Percentiles rank a stretch among this genome's conserved stretches.
Evolutionary conservation across 2,113 vertebrate genomes (phyloP).

Genomic region (Labrus mixtus): DNA sequence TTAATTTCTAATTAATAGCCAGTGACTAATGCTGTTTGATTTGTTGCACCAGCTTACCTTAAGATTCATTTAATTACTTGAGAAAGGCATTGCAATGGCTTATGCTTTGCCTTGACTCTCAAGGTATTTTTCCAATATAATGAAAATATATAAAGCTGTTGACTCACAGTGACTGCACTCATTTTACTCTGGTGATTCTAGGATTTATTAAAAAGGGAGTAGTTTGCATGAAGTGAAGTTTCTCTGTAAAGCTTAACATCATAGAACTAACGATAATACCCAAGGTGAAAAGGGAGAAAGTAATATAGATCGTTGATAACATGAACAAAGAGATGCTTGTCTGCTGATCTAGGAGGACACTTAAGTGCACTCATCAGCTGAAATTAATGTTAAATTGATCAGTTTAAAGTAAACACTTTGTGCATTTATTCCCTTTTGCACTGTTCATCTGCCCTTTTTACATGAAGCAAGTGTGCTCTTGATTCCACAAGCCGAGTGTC

Average conservation of each 20-base stretch:
- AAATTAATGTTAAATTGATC: background rate
- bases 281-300: slow-evolving; percentile 31
- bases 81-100: slow-evolving; percentile 9
- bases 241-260: slow-evolving; percentile 14
- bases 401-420: background rate
- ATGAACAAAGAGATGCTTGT: background rate
- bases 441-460: background rate
- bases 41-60: slow-evolving; percentile 50
- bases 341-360: background rate
- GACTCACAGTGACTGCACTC: slow-evolving; percentile 15
- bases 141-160: slow-evolving; percentile 30
- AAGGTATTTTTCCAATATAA: slow-evolving; percentile 21
- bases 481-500: background rate
- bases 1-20: slow-evolving; percentile 53
- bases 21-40: slow-evolving; percentile 49
- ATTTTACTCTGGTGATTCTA: slow-evolving; percentile 54
- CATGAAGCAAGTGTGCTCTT: background rate
- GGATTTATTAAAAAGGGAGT: slow-evolving; percentile 50
- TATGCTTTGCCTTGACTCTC: slow-evolving; percentile 9
- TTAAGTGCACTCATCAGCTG: background rate
- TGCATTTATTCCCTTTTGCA: background rate
- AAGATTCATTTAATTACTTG: slow-evolving; percentile 53
- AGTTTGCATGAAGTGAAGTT: slow-evolving; percentile 23
- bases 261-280: slow-evolving; percentile 15
- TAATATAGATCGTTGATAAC: background rate